A percentile compares a stretch with the other conserved stretches of the same genome.
Evolutionary conservation across 2,113 vertebrate genomes (phyloP).

Genomic region (Leptobrachium leishanense): DNA sequence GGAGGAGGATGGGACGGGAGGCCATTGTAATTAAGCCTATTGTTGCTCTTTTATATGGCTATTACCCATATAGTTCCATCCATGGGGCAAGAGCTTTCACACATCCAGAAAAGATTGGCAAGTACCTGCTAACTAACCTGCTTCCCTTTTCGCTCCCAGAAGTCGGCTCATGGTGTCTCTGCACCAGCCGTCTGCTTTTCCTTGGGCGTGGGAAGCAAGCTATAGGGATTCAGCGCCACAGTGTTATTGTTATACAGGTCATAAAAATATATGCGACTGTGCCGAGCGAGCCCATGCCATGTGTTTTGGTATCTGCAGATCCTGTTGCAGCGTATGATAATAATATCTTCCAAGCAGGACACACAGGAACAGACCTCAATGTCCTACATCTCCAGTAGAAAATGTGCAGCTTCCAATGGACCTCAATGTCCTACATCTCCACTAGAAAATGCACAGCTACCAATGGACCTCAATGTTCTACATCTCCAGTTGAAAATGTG

Average conservation of each 20-base stretch:
- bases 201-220: slow-evolving; percentile 51
- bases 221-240: neutral
- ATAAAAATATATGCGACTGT: neutral
- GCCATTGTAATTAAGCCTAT: slow-evolving; percentile 69
- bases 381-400: no score
- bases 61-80: slow-evolving; percentile 63
- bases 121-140: slow-evolving; percentile 83
- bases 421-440: no score
- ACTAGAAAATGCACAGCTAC: no score
- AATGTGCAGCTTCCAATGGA: no score
- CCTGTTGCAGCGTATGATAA: no score
- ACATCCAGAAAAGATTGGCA: slow-evolving; percentile 66
- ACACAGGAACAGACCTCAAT: no score
- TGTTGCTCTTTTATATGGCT: slow-evolving; percentile 80
- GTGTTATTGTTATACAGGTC: neutral
- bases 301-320: no score
- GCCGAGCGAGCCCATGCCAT: no score
- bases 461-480: no score
- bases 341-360: no score
- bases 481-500: no score
- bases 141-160: slow-evolving; percentile 77
- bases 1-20: slow-evolving; percentile 49
- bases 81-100: slow-evolving; percentile 66
- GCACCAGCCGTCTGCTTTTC: slow-evolving; percentile 65
- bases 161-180: slow-evolving; percentile 56